Evolutionary conservation across 64 coral and sea anemone species (phyloP).

Genomic region (Pachyseris speciosa): DNA sequence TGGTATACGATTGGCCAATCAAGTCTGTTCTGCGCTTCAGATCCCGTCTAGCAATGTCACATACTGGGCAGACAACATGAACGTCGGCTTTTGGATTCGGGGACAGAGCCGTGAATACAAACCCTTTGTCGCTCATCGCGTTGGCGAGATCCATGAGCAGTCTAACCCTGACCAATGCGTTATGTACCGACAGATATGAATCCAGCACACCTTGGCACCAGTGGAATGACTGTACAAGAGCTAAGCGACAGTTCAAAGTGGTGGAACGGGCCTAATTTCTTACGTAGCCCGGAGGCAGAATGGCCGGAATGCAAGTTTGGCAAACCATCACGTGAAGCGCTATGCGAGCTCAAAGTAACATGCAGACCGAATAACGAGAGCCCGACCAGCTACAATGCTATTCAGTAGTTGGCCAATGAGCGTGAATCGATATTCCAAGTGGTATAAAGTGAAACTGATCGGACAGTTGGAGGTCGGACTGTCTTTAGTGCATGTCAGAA

Average conservation of each 20-base stretch:
- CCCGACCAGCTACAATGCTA: constrained; percentile 28
- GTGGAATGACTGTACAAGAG: constrained; percentile 52
- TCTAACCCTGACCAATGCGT: constrained; percentile 61
- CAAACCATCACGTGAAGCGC: neutral
- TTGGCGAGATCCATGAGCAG: constrained; percentile 78
- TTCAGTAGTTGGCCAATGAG: neutral
- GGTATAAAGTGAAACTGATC: constrained; percentile 41
- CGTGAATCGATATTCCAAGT: constrained; percentile 56
- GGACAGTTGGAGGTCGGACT: constrained; percentile 42
- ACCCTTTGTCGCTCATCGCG: constrained; percentile 50
- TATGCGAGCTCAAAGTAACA: neutral
- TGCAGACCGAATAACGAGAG: constrained; percentile 29
- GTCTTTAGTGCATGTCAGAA: too few species aligned
- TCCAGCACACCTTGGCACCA: constrained; percentile 46
- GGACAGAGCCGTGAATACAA: constrained; percentile 68
- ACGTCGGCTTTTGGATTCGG: constrained; percentile 17
- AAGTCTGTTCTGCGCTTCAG: constrained; percentile 35
- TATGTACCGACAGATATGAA: constrained; percentile 70
- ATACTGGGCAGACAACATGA: constrained; percentile 71
- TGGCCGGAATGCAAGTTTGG: constrained; percentile 70
- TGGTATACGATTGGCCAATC: constrained; percentile 63
- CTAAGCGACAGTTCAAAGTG: neutral
- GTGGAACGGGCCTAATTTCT: constrained; percentile 57
- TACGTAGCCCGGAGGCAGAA: constrained; percentile 3
- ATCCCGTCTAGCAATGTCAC: constrained; percentile 36